A percentile compares a stretch with the other conserved stretches of the same genome.
These are phyloP conservation scores for Heliangelus exortis DNA, from an alignment of 2,797 vertebrate genomes.

Conservation along the genomic window DNA sequence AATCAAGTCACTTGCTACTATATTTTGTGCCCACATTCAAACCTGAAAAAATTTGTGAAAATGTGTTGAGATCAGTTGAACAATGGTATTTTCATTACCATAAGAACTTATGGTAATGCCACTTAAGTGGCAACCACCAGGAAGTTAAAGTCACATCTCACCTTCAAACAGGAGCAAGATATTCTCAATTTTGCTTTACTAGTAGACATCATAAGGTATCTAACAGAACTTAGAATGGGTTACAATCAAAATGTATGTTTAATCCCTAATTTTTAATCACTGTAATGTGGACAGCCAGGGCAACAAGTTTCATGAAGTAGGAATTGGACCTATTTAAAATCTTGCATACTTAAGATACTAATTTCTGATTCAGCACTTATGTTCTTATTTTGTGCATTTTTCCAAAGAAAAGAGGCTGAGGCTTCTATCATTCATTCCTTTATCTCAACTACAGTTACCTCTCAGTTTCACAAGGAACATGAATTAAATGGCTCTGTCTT, in stretches of 20 bases:
- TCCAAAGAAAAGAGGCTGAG: not conserved
- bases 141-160: not conserved
- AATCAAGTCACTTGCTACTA: not conserved
- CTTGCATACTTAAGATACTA: not conserved
- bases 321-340: not conserved
- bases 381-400: not conserved
- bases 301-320: not conserved
- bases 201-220: not conserved
- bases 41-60: not conserved
- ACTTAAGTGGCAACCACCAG: not conserved
- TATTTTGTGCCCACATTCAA: not conserved
- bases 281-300: not conserved
- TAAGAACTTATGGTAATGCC: too few species aligned
- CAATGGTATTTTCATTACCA: not conserved
- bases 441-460: not conserved
- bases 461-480: not conserved
- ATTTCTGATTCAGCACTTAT: not conserved
- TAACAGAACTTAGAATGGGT: constrained; percentile 6
- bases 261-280: not conserved
- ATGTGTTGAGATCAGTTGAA: not conserved
- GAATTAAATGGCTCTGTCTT: not conserved
- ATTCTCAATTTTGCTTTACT: not conserved
- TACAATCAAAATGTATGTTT: not conserved
- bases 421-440: not conserved
- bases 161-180: not conserved